These are phyloP conservation scores for Seladonia tumulorum DNA, from an alignment of 2,888 invertebrate species.

Conservation along the genomic window DNA sequence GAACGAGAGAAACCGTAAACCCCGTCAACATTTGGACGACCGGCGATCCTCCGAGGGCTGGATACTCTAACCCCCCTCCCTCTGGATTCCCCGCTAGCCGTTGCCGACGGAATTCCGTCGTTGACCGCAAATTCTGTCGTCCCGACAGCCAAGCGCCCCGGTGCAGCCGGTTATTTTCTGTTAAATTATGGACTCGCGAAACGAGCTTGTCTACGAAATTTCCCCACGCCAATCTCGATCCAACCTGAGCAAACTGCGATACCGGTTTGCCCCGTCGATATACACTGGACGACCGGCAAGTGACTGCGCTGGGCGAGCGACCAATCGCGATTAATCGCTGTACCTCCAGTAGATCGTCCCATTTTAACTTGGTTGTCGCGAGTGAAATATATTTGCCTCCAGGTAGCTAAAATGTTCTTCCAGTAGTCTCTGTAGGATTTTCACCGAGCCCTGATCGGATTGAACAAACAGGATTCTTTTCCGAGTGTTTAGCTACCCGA, in stretches of 20 bases:
- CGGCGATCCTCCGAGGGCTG: constrained; percentile 37
- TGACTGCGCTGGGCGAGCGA: neutral
- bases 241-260: neutral
- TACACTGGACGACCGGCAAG: neutral
- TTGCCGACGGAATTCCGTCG: constrained; percentile 24
- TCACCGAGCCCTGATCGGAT: neutral
- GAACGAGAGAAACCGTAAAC: constrained; percentile 55
- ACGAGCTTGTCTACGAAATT: constrained; percentile 14
- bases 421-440: too few relatives aligned
- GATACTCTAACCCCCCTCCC: neutral
- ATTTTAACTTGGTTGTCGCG: neutral
- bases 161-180: constrained; percentile 28
- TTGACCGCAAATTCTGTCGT: constrained; percentile 43
- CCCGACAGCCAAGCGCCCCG: constrained; percentile 1
- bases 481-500: neutral
- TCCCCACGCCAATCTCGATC: neutral
- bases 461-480: neutral
- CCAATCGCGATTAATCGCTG: neutral
- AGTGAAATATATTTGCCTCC: too few relatives aligned
- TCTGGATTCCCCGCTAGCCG: neutral
- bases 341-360: neutral
- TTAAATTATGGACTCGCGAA: constrained; percentile 33
- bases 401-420: too few relatives aligned
- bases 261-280: neutral
- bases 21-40: constrained; percentile 48